Evolutionary conservation across 2,888 invertebrate genomes (phyloP).

Genomic region (Fissipunctia ypsillon): DNA sequence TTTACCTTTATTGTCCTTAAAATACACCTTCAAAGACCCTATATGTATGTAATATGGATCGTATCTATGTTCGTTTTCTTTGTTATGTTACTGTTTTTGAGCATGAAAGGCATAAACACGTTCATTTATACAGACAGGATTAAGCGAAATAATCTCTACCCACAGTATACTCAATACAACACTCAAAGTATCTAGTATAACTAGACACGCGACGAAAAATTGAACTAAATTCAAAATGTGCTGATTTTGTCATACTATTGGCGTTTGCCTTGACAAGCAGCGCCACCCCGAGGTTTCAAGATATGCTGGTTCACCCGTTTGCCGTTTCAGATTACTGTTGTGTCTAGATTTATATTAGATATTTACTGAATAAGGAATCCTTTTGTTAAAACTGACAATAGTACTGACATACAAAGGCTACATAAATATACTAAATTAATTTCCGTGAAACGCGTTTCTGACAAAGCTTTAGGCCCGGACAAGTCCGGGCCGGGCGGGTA

Average conservation of each 20-base stretch:
- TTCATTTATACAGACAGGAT: too few relatives aligned
- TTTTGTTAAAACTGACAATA: not conserved
- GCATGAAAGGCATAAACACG: constrained; percentile 23
- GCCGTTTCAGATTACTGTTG: not conserved
- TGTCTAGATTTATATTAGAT: not conserved
- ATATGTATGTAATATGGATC: too few relatives aligned
- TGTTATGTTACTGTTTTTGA: constrained; percentile 13
- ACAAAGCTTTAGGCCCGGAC: too few relatives aligned
- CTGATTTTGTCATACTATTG: not conserved
- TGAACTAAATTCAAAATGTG: not conserved
- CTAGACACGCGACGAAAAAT: not conserved
- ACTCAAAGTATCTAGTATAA: not conserved
- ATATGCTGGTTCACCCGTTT: not conserved
- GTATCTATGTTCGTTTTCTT: constrained; percentile 2
- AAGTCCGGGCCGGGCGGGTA: too few relatives aligned
- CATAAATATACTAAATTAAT: too few relatives aligned
- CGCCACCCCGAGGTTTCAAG: not conserved
- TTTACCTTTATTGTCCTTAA: not conserved
- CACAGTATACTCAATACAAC: not conserved
- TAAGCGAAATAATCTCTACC: too few relatives aligned
- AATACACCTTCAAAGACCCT: not conserved
- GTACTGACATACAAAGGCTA: too few relatives aligned
- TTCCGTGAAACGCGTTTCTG: too few relatives aligned
- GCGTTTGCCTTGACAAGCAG: not conserved
- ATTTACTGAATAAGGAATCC: not conserved